These are phyloP conservation scores for Aldabrachelys gigantea DNA, from an alignment of 2,113 vertebrate species.

Conservation along the genomic window DNA sequence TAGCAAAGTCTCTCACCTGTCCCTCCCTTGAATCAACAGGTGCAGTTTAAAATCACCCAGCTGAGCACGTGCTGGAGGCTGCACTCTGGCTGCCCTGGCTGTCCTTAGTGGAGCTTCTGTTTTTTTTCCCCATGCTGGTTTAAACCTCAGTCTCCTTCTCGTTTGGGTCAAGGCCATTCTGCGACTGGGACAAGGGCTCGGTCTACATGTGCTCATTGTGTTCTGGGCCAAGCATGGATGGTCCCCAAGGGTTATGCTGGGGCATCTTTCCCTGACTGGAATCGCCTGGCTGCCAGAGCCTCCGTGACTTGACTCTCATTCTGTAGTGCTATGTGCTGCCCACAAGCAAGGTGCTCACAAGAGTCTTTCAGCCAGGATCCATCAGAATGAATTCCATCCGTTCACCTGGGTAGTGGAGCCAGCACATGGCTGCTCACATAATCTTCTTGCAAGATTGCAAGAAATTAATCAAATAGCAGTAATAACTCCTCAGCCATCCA, in stretches of 20 bases:
- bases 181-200: not conserved
- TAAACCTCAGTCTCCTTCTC: not conserved
- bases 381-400: not conserved
- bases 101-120: not conserved
- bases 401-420: not conserved
- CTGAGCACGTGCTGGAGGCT: not conserved
- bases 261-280: not conserved
- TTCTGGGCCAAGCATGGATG: not conserved
- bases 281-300: not conserved
- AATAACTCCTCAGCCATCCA: not conserved
- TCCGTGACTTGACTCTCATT: not conserved
- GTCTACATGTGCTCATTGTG: not conserved
- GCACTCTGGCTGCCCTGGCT: not conserved
- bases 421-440: not conserved
- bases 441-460: not conserved
- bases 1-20: not conserved
- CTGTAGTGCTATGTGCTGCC: not conserved
- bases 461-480: not conserved
- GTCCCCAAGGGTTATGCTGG: not conserved
- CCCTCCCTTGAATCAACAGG: not conserved
- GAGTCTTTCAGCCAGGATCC: not conserved
- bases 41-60: not conserved
- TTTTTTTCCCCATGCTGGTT: not conserved
- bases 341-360: not conserved
- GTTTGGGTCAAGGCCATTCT: not conserved